Evolutionary conservation across 1,140 invertebrate genomes (phyloP), one percentile per base, ranked within the genome.

Genomic region (Archivesica marissinica): DNA sequence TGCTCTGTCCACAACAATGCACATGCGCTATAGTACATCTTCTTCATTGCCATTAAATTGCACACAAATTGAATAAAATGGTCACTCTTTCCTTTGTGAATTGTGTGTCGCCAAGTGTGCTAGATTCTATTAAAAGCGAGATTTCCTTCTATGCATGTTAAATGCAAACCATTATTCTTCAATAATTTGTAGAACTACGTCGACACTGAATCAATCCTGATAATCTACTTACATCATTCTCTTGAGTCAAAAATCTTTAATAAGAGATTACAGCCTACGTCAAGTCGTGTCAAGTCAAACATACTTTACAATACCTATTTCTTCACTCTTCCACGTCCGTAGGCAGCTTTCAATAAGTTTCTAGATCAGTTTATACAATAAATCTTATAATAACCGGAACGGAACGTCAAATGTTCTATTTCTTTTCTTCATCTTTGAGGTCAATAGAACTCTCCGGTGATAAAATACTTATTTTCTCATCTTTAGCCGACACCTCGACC

Each of bases 401-500:
- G 20, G 9, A 47, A 47, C 44, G 44, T 20, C n/a, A n/a, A 47
- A 9, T 47, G 44, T 7, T 56, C 28, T 56, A 56, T 20, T 56
- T 56, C n/a, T 56, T 56, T 25, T 56, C 52, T 23, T 25, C 41
- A 17, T 72, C 68, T 13, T 28, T n/a, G 4, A 20, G 30, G 13
- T 33, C 41, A 7, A 44, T 30, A 7, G 68, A 47, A 33, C 20
- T 47, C 17, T 47, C 68, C 6, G 41, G 15, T 17, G 68, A 11
- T 13, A 72, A 25, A 30, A 72, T 44, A 20, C 68, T 50, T 1
- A 56, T 54, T 30, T 83, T 83, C 44, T 72, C 70, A 6, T 83
- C 80, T 28, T 83, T 83, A 3, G 80, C 80, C 7, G 80, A 83
- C 39, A 83, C 80, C 30, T 83, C 80, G 2, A 83, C 80, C 35